These are phyloP conservation scores for Brachypalpus laphriformis DNA, from an alignment of 2,888 invertebrate species.

Conservation along the genomic window DNA sequence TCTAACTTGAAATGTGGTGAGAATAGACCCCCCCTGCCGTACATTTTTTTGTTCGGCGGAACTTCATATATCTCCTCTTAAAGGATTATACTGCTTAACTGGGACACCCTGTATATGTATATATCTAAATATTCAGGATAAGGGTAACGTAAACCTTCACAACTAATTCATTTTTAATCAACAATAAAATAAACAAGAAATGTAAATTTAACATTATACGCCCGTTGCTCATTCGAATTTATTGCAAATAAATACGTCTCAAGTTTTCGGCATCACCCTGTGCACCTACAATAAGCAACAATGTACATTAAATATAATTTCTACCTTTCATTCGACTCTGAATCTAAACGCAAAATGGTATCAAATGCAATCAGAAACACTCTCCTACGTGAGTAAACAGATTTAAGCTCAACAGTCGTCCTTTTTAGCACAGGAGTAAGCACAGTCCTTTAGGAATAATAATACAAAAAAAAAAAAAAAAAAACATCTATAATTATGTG, in stretches of 20 bases:
- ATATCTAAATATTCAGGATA: no score
- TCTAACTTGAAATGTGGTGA: no score
- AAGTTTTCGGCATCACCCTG: constrained; percentile 24
- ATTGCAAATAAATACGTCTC: no score
- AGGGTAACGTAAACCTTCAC: no score
- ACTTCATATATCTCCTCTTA: no score
- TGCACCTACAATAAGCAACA: background rate
- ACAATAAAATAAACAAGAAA: no score
- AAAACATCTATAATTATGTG: background rate
- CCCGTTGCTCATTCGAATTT: background rate
- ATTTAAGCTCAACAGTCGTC: constrained; percentile 38
- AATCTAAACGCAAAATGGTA: constrained; percentile 19
- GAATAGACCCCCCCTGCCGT: no score
- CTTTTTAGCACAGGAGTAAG: background rate
- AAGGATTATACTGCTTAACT: no score
- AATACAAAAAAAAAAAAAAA: background rate
- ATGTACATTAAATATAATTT: background rate
- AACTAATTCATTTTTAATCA: no score
- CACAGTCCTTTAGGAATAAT: constrained; percentile 1
- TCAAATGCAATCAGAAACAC: constrained; percentile 24
- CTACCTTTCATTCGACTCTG: constrained; percentile 7
- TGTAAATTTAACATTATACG: background rate
- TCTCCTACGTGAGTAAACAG: constrained; percentile 14
- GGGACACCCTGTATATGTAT: no score
- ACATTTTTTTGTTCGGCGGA: no score